phyloP scores from a whole-genome alignment of 2,113 vertebrate genomes.

The Channa argus region DNA sequence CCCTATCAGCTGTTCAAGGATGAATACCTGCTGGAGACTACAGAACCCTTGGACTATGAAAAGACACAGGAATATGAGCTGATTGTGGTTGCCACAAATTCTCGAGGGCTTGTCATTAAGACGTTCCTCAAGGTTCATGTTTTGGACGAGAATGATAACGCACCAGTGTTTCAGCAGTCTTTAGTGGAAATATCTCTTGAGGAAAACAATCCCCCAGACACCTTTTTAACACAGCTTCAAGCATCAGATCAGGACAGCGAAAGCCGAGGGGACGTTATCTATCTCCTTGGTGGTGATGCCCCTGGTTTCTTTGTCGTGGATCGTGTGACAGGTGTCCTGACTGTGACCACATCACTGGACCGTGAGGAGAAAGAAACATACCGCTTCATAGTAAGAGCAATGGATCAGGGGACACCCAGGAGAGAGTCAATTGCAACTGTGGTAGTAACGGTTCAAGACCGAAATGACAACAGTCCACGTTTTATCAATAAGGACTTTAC shows the following conservation, averaged over 20 bases:
- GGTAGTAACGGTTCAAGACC: slow-evolving; percentile 91
- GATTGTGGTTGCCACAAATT: slow-evolving; percentile 87
- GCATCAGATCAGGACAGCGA: slow-evolving; percentile 94
- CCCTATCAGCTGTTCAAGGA: slow-evolving; percentile 91
- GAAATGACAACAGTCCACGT: slow-evolving; percentile 96
- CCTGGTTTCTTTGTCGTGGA: slow-evolving; percentile 92
- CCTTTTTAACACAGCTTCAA: slow-evolving; percentile 90
- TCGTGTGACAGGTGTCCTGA: slow-evolving; percentile 89
- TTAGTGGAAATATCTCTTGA: slow-evolving; percentile 91
- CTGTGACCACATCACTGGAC: slow-evolving; percentile 91
- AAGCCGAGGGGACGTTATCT: slow-evolving; percentile 88
- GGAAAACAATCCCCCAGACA: slow-evolving; percentile 93
- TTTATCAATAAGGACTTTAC: slow-evolving; percentile 99
- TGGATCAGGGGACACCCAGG: slow-evolving; percentile 91
- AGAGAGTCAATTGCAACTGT: slow-evolving; percentile 93
- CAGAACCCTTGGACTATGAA: slow-evolving; percentile 92
- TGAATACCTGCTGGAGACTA: slow-evolving; percentile 95
- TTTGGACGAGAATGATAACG: slow-evolving; percentile 95
- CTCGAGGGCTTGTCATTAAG: slow-evolving; percentile 84
- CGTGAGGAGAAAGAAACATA: slow-evolving; percentile 97
- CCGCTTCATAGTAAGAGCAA: slow-evolving; percentile 91
- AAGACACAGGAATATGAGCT: slow-evolving; percentile 88
- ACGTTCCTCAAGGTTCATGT: slow-evolving; percentile 89
- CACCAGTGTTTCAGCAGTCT: slow-evolving; percentile 91
- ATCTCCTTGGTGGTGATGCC: slow-evolving; percentile 91